phyloP scores from a whole-genome alignment of 30 jellyfish, hydroid and myxozoan species.

The Aurelia sp. region DNA sequence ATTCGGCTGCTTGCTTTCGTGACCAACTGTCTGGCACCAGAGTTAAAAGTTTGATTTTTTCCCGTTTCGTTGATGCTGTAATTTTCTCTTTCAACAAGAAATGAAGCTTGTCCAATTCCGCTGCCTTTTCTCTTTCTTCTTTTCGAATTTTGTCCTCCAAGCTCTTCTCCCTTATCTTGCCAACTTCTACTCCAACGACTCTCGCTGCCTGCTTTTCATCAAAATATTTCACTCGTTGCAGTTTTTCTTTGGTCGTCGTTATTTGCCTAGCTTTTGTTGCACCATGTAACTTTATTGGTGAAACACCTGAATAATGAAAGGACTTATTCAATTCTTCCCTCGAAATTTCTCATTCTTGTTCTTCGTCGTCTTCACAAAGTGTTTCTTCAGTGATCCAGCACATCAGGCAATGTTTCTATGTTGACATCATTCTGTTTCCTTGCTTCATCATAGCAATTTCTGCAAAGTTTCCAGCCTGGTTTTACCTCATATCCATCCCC shows the following conservation, averaged over 20 bases:
- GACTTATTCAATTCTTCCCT: neutral
- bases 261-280: slow-evolving; percentile 2
- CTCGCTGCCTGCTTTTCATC: slow-evolving; percentile 16
- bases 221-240: neutral
- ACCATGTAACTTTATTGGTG: neutral
- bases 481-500: neutral
- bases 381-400: neutral
- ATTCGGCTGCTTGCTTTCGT: slow-evolving; percentile 13
- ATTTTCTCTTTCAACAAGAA: slow-evolving; percentile 32
- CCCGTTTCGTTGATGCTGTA: neutral
- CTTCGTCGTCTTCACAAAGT: neutral
- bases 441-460: neutral
- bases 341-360: neutral
- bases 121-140: slow-evolving; percentile 34
- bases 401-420: neutral
- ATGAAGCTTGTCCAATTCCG: slow-evolving; percentile 32
- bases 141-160: neutral
- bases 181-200: slow-evolving; percentile 9
- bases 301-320: slow-evolving; percentile 1
- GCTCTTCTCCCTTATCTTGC: neutral
- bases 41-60: slow-evolving; percentile 14
- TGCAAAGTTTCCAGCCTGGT: slow-evolving; percentile 34
- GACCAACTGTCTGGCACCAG: slow-evolving; percentile 50
- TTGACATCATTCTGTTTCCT: neutral
- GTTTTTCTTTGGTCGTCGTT: slow-evolving; percentile 7